Evolutionary conservation across 2,888 invertebrate species (phyloP).

Genomic region (Andrena chrysosceles): DNA sequence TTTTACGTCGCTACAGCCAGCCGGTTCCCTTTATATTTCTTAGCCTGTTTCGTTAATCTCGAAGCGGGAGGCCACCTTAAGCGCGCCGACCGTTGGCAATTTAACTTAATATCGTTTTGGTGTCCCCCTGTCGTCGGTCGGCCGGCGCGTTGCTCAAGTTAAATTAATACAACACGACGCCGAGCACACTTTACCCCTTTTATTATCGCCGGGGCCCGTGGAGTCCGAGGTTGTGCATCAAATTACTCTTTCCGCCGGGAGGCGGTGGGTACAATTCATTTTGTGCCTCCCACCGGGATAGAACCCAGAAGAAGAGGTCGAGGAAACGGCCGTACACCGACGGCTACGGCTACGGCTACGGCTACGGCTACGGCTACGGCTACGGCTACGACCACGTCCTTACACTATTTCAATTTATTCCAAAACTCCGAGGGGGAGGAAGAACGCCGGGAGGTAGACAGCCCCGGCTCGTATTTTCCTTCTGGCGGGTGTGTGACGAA

Average conservation of each 20-base stretch:
- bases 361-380: slow-evolving; percentile 20
- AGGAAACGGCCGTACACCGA: slow-evolving; percentile 8
- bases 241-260: slow-evolving; percentile 67
- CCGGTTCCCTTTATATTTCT: slow-evolving; percentile 40
- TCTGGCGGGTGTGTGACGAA: slow-evolving; percentile 1
- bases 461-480: background rate
- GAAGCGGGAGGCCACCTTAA: slow-evolving; percentile 25
- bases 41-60: slow-evolving; percentile 66
- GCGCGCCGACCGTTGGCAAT: slow-evolving; percentile 62
- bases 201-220: slow-evolving; percentile 63
- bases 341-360: background rate
- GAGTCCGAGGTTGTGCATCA: slow-evolving; percentile 68
- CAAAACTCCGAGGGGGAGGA: slow-evolving; percentile 39
- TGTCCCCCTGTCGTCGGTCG: slow-evolving; percentile 35
- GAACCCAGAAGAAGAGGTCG: slow-evolving; percentile 19
- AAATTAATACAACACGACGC: slow-evolving; percentile 76
- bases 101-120: slow-evolving; percentile 72
- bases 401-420: slow-evolving; percentile 63
- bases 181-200: slow-evolving; percentile 66
- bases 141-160: slow-evolving; percentile 73
- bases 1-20: slow-evolving; percentile 13
- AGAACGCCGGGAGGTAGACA: background rate
- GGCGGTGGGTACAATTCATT: slow-evolving; percentile 58
- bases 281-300: slow-evolving; percentile 42
- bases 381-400: slow-evolving; percentile 39